phyloP scores from a whole-genome alignment of 2,888 invertebrate species.

The Drosophila kanekoi region DNA sequence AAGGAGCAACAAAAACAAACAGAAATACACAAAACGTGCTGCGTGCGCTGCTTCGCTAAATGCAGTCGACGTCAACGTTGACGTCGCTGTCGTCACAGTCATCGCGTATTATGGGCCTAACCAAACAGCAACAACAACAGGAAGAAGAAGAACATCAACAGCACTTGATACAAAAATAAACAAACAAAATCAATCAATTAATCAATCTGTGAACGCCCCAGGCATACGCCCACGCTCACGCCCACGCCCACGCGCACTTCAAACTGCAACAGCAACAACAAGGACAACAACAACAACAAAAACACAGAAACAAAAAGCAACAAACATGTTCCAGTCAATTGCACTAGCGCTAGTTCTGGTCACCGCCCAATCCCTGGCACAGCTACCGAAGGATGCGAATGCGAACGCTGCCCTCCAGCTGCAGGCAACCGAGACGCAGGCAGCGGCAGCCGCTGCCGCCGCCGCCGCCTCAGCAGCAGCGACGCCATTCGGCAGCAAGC shows the following conservation, averaged over 20 bases:
- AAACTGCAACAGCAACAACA: constrained; percentile 22
- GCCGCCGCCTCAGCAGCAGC: no score
- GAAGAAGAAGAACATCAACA: constrained; percentile 34
- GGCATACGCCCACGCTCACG: constrained; percentile 39
- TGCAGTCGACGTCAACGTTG: constrained; percentile 59
- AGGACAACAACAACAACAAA: constrained; percentile 20
- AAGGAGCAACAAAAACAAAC: constrained; percentile 19
- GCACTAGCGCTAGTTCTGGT: constrained; percentile 46
- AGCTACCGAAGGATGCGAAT: constrained; percentile 25
- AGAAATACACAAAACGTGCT: constrained; percentile 35
- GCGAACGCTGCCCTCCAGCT: constrained; percentile 43
- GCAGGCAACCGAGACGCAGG: constrained; percentile 16
- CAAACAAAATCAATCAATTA: constrained; percentile 80
- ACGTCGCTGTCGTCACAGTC: constrained; percentile 55
- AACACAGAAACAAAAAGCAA: neutral
- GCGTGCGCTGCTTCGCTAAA: constrained; percentile 55
- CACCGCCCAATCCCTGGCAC: constrained; percentile 32
- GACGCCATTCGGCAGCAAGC: constrained; percentile 75
- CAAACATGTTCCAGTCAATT: constrained; percentile 67
- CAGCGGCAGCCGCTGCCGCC: constrained; percentile 31
- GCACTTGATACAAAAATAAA: constrained; percentile 77
- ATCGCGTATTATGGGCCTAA: constrained; percentile 60
- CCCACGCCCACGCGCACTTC: constrained; percentile 28
- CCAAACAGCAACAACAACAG: constrained; percentile 45
- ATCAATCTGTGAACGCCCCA: constrained; percentile 68